phyloP scores from a whole-genome alignment of 2,113 vertebrate species.

The Hyaena hyaena region DNA sequence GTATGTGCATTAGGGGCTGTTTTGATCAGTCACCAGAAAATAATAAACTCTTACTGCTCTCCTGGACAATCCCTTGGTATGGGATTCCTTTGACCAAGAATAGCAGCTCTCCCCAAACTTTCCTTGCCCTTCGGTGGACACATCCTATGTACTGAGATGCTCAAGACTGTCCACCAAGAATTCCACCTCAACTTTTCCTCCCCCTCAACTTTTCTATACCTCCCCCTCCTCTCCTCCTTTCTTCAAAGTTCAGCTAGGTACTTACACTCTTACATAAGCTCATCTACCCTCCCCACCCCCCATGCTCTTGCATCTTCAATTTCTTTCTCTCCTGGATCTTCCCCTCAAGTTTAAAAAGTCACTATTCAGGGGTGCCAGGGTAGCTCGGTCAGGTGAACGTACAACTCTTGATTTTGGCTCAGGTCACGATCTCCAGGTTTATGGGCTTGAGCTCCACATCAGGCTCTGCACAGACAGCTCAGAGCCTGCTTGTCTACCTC shows the following conservation, averaged over 20 bases:
- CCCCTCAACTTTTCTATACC: background rate
- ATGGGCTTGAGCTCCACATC: too few relatives aligned
- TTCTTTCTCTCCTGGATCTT: background rate
- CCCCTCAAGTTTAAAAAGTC: slow-evolving; percentile 23
- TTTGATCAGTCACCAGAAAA: background rate
- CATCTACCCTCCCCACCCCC: background rate
- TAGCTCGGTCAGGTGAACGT: too few relatives aligned
- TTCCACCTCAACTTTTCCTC: background rate
- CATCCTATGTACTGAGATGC: background rate
- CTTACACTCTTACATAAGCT: background rate
- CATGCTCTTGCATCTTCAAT: background rate
- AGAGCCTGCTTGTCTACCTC: too few relatives aligned
- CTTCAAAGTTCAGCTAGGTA: background rate
- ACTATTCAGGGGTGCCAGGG: background rate
- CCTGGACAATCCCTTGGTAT: background rate
- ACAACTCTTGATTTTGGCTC: too few relatives aligned
- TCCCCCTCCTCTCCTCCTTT: background rate
- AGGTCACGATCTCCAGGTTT: too few relatives aligned
- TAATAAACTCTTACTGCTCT: background rate
- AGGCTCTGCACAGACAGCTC: too few relatives aligned
- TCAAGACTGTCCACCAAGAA: background rate
- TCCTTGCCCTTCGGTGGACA: background rate
- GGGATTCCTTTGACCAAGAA: background rate
- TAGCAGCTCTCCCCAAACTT: background rate
- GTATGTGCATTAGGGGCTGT: background rate